Percentiles rank a stretch among this genome's conserved stretches.
phyloP scores from a whole-genome alignment of 2,113 vertebrate genomes.

The Ictalurus furcatus region DNA sequence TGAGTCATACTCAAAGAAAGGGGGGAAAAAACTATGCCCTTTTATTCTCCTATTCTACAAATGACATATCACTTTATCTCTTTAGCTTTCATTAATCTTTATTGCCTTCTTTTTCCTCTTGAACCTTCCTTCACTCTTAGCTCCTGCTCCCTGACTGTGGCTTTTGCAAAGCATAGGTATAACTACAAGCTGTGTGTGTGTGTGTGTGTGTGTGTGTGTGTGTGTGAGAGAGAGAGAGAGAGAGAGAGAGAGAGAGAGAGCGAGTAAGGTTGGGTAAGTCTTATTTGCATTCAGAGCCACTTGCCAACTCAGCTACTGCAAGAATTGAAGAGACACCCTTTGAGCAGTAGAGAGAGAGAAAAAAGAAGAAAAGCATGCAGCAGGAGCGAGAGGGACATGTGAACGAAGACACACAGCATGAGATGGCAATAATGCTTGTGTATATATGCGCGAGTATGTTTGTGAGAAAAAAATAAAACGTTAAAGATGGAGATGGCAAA shows the following conservation, averaged over 20 bases:
- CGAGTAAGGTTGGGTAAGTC: constrained; percentile 6
- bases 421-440: constrained; percentile 27
- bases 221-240: constrained; percentile 10
- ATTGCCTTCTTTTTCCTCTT: constrained; percentile 8
- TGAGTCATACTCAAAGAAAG: background rate
- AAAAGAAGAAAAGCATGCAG: constrained; percentile 9
- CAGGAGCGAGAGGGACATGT: constrained; percentile 21
- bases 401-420: constrained; percentile 27
- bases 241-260: background rate
- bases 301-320: constrained; percentile 51
- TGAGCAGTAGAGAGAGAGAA: constrained; percentile 22
- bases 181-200: constrained; percentile 30
- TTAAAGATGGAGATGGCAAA: background rate
- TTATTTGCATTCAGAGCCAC: constrained; percentile 56
- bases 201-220: constrained; percentile 39
- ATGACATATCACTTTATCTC: constrained; percentile 6
- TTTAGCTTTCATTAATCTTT: background rate
- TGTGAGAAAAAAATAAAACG: constrained; percentile 21
- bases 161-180: constrained; percentile 33
- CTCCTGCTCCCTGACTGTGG: constrained; percentile 49
- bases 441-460: background rate
- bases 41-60: background rate
- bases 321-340: constrained; percentile 54
- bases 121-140: constrained; percentile 29
- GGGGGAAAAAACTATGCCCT: background rate